A percentile compares a stretch with the other conserved stretches of the same genome.
Evolutionary conservation across 2,888 invertebrate genomes (phyloP).

Genomic region (Hartigia nigra): DNA sequence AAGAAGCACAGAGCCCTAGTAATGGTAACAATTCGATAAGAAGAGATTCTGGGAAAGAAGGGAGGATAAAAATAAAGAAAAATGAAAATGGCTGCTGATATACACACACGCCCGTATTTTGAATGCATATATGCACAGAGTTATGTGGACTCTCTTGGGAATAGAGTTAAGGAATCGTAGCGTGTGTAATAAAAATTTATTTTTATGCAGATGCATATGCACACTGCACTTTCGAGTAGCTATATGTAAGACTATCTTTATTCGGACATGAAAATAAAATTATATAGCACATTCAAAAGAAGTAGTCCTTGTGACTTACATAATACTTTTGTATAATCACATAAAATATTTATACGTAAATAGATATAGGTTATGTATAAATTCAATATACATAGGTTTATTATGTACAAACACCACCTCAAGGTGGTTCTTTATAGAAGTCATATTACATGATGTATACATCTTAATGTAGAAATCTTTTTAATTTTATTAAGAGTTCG

Average conservation of each 20-base stretch:
- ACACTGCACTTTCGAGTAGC: neutral
- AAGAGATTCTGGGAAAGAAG: constrained; percentile 8
- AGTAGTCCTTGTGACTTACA: neutral
- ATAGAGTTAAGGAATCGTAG: neutral
- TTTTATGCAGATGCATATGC: neutral
- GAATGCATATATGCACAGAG: neutral
- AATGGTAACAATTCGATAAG: constrained; percentile 20
- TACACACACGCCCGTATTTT: neutral
- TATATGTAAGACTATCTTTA: neutral
- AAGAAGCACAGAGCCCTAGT: neutral
- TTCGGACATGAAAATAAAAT: neutral
- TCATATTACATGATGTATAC: no score
- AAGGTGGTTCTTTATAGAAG: no score
- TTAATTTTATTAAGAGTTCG: no score
- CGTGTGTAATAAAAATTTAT: neutral
- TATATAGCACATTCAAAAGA: neutral
- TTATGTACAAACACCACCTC: no score
- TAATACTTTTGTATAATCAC: neutral
- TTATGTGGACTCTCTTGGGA: neutral
- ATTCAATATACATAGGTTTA: no score
- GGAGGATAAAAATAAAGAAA: constrained; percentile 2
- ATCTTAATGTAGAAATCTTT: no score
- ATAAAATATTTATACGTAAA: neutral
- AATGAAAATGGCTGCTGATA: neutral
- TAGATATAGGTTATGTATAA: neutral